phyloP scores from a whole-genome alignment of 2,113 vertebrate species.

The Mirounga angustirostris region DNA sequence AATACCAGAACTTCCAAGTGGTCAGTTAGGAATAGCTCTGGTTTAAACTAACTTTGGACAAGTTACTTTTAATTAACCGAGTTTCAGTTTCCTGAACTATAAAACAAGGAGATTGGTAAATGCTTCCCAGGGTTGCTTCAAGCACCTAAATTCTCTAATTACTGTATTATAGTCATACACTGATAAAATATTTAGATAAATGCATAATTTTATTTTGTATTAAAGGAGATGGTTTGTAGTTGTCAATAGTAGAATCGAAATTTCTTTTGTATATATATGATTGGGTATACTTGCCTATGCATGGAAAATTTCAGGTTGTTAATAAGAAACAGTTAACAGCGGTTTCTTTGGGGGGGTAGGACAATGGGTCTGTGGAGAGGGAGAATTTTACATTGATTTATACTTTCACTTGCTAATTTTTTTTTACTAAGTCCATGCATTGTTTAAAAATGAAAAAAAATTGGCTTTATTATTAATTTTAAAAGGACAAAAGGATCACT shows the following conservation, averaged over 20 bases:
- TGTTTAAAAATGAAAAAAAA: neutral
- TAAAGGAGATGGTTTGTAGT: neutral
- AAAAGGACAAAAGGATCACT: conserved; percentile 34
- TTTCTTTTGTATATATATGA: conserved; percentile 18
- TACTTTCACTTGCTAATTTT: neutral
- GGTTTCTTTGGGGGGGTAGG: neutral
- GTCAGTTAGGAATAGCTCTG: neutral
- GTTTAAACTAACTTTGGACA: neutral
- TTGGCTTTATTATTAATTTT: conserved; percentile 13
- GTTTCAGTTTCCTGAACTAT: conserved; percentile 8
- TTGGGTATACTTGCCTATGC: neutral
- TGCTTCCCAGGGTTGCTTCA: neutral
- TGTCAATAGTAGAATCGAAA: neutral
- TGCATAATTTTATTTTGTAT: conserved; percentile 51
- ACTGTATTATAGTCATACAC: neutral
- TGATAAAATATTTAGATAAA: neutral
- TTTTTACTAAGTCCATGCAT: conserved; percentile 1
- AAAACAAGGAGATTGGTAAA: conserved; percentile 1
- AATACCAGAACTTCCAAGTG: neutral
- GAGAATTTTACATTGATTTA: conserved; percentile 59
- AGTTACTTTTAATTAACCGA: conserved; percentile 15
- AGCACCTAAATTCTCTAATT: neutral
- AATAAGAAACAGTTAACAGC: conserved; percentile 18
- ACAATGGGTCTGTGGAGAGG: neutral
- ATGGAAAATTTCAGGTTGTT: conserved; percentile 39